These are phyloP conservation scores for Zoanthus solanderi DNA, from an alignment of 92 coral and sea anemone genomes.

Conservation along the genomic window DNA sequence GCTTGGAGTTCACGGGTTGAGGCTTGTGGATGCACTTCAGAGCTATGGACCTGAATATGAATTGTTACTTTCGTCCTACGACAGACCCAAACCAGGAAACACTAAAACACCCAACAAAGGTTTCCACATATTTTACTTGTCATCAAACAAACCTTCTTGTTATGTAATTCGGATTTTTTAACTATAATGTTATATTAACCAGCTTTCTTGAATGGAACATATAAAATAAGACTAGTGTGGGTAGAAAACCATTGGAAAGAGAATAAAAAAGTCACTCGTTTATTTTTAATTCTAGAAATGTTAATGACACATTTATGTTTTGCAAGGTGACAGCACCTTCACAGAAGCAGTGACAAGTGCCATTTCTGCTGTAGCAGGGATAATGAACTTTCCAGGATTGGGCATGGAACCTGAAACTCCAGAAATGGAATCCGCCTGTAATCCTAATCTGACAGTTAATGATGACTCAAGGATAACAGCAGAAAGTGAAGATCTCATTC, in stretches of 20 bases:
- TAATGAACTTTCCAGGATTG: conserved; percentile 70
- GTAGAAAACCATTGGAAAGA: too few species aligned
- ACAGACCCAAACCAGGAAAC: conserved; percentile 45
- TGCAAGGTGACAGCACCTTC: conserved; percentile 71
- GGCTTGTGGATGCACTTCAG: conserved; percentile 93
- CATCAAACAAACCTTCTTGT: not conserved
- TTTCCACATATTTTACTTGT: not conserved
- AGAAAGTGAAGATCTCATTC: conserved; percentile 81
- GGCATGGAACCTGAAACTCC: conserved; percentile 25
- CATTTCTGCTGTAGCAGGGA: conserved; percentile 76
- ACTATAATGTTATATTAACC: too few species aligned
- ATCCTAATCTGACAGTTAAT: conserved; percentile 6
- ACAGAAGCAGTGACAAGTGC: conserved; percentile 79
- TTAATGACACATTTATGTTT: not conserved
- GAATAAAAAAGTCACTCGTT: not conserved
- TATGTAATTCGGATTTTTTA: not conserved
- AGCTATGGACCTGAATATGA: conserved; percentile 93
- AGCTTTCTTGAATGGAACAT: too few species aligned
- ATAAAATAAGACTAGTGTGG: too few species aligned
- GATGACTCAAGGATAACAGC: conserved; percentile 6
- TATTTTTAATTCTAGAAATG: too few species aligned
- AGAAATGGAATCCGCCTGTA: not conserved
- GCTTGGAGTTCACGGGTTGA: conserved; percentile 85
- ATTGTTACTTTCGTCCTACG: conserved; percentile 86
- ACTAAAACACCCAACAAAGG: conserved; percentile 24